Evolutionary conservation across 2,797 vertebrate genomes (phyloP).

Genomic region (Brotula barbata): DNA sequence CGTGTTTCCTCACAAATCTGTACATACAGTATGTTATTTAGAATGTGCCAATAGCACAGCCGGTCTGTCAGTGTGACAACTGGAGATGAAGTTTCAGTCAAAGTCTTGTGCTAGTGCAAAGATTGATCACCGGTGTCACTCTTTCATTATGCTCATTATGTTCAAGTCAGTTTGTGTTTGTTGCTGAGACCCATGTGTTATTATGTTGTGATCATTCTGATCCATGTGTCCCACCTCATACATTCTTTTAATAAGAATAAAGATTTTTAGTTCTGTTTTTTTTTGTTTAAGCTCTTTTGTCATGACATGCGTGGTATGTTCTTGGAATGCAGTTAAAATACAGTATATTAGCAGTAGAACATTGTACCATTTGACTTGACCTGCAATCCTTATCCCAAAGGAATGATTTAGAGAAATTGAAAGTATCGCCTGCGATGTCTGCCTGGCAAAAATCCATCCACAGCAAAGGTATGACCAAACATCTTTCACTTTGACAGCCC

Average conservation of each 20-base stretch:
- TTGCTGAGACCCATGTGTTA: conserved; percentile 45
- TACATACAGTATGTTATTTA: conserved; percentile 59
- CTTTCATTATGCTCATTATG: conserved; percentile 24
- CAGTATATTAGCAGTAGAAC: background rate
- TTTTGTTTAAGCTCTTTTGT: conserved; percentile 24
- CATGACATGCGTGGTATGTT: background rate
- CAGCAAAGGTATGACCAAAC: background rate
- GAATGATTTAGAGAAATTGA: too few relatives aligned
- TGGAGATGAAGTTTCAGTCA: conserved; percentile 41
- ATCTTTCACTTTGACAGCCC: background rate
- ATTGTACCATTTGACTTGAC: too few relatives aligned
- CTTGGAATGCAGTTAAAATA: background rate
- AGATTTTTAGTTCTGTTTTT: conserved; percentile 53
- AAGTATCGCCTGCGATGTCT: background rate
- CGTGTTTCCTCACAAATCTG: conserved; percentile 54
- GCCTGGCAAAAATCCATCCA: background rate
- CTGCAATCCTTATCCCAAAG: background rate
- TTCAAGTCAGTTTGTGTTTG: conserved; percentile 36
- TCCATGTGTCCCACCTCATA: conserved; percentile 55
- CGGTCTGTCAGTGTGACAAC: conserved; percentile 34
- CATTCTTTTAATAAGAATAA: conserved; percentile 79
- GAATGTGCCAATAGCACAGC: conserved; percentile 30
- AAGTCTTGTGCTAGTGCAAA: conserved; percentile 32
- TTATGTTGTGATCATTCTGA: conserved; percentile 62
- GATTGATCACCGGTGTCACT: conserved; percentile 31